These are phyloP conservation scores for Oscarella lobularis DNA, from an alignment of 37 sponge, comb jelly and placozoan genomes.

Conservation along the genomic window DNA sequence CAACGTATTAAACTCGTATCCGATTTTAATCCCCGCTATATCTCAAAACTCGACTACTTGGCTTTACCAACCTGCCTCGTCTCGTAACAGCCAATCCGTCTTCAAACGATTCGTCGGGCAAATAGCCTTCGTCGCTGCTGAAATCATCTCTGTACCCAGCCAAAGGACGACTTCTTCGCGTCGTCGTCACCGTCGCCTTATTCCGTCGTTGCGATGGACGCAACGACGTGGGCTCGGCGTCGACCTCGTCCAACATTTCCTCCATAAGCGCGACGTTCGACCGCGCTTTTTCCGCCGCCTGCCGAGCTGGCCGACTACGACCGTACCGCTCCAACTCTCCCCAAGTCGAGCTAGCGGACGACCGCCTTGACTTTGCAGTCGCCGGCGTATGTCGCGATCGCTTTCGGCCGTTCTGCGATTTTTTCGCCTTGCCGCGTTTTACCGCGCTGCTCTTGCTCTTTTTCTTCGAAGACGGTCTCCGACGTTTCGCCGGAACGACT, in stretches of 20 bases:
- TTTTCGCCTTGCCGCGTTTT: too few species aligned
- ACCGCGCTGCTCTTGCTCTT: too few species aligned
- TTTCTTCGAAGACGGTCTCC: too few species aligned
- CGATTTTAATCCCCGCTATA: not conserved
- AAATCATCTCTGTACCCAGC: too few species aligned
- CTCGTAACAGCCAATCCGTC: not conserved
- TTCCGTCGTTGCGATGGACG: not conserved
- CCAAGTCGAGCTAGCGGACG: not conserved
- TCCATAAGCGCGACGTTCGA: not conserved
- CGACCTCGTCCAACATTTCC: not conserved
- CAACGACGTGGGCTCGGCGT: not conserved
- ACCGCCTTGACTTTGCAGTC: not conserved
- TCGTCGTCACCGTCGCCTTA: not conserved
- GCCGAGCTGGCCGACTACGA: not conserved
- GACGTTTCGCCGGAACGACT: too few species aligned
- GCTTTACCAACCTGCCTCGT: not conserved
- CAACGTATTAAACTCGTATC: too few species aligned
- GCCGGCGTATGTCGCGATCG: too few species aligned
- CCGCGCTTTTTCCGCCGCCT: not conserved
- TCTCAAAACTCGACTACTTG: not conserved
- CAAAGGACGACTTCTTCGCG: too few species aligned
- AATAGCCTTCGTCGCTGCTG: not conserved
- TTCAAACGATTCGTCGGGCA: not conserved
- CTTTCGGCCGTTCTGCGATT: too few species aligned
- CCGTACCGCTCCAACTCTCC: not conserved